Base-by-base conservation (phyloP, 2,888 invertebrate species). In the Hanleya hanleyi region DNA sequence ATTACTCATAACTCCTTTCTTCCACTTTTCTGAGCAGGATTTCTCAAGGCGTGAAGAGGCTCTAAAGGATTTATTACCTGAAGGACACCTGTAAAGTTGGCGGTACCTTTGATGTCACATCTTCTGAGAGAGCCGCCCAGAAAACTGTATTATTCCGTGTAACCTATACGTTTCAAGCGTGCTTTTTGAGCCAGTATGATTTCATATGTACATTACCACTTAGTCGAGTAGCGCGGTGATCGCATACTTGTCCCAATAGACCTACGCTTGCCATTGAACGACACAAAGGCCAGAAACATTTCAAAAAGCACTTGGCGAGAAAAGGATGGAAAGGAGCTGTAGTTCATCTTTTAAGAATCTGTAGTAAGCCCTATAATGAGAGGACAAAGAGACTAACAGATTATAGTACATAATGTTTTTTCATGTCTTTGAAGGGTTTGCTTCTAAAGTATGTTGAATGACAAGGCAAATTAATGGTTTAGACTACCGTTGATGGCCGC, bases 151-250 rank as follows among this genome's bases (percentile, higher is more conserved):
- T 57, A 57, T 57, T 29, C 32, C 2, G 22, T 57, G 22, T 22
- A 57, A 57, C 57, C 29, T 22, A 57, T 15, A 29, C 57, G 57
- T 26, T 32, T 29, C 12, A 32, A 32, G 22, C 32, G 22, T 26
- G 18, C 15, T 32, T 26, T 29, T 29, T 29, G 29, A 29, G 26
- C 29, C 57, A 15, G 26, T 57, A 29, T 57, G 57, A 57, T 57
- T 57, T 57, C 57, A 57, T 57, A 57, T 57, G 57, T 57, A 57
- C 57, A 26, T 32, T 57, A 26, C 22, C 57, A 57, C 32, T 57
- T 57, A 57, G 29, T 3, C 29, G 57, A 15, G 22, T 22, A 22
- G 57, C 3, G 12, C 9, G 18, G 26, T 57, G 22, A 29, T 29
- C 22, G 29, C n/a, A 57, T 12, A 3, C 57, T 57, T 29, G 29